phyloP scores from a whole-genome alignment of 2,888 invertebrate genomes.

The Thera obeliscata region DNA sequence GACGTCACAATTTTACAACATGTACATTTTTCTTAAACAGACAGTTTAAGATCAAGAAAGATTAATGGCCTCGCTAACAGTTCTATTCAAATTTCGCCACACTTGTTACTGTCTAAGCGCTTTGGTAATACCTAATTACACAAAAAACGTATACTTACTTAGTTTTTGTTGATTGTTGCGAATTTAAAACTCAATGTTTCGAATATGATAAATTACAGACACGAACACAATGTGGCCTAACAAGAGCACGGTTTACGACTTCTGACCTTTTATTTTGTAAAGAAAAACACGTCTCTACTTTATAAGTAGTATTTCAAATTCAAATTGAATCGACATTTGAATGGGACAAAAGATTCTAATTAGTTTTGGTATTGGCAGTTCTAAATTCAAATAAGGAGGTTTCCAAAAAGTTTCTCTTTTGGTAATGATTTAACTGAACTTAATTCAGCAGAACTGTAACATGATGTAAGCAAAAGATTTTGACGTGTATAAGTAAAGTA shows the following conservation, averaged over 20 bases:
- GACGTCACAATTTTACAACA: conserved; percentile 56
- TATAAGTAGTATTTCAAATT: conserved; percentile 25
- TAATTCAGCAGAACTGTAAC: conserved; percentile 27
- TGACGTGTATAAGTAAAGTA: neutral
- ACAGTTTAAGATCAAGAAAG: conserved; percentile 71
- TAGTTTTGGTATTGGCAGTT: conserved; percentile 12
- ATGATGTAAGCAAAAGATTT: conserved; percentile 29
- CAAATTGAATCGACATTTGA: conserved; percentile 24
- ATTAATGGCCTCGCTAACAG: conserved; percentile 72
- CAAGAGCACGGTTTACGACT: conserved; percentile 35
- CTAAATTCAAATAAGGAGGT: conserved; percentile 18
- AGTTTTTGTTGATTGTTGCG: conserved; percentile 31
- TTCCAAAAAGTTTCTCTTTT: conserved; percentile 8
- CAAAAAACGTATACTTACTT: conserved; percentile 42
- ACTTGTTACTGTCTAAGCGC: conserved; percentile 64
- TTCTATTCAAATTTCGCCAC: conserved; percentile 68
- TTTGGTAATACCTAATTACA: conserved; percentile 59
- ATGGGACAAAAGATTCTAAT: conserved; percentile 27
- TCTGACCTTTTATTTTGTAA: conserved; percentile 36
- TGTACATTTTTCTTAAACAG: conserved; percentile 66
- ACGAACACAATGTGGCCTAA: conserved; percentile 36
- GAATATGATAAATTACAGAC: conserved; percentile 38
- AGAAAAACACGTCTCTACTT: conserved; percentile 19
- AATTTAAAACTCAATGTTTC: conserved; percentile 36
- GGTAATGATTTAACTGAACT: conserved; percentile 1